phyloP scores from a whole-genome alignment of 2,888 invertebrate genomes.

The Sinhomidia bicolor region DNA sequence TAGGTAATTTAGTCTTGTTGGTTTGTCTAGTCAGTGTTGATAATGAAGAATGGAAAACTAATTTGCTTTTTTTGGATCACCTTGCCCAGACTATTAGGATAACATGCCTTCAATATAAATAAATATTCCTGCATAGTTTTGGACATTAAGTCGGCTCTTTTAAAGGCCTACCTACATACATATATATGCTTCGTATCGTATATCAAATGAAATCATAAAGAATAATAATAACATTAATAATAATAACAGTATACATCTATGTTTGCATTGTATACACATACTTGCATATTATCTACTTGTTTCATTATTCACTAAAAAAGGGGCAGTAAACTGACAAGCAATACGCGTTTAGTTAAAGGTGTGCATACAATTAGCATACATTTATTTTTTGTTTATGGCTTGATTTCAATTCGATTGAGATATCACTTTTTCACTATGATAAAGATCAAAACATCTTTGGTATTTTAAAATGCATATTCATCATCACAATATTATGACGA shows the following conservation, averaged over 20 bases:
- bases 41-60: slow-evolving; percentile 48
- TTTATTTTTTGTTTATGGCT: slow-evolving; percentile 30
- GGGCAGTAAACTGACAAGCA: neutral
- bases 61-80: slow-evolving; percentile 46
- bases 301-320: neutral
- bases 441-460: slow-evolving; percentile 33
- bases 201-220: too few species aligned
- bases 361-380: slow-evolving; percentile 60
- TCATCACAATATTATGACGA: neutral
- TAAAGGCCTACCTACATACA: neutral
- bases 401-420: slow-evolving; percentile 56
- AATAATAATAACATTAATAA: too few species aligned
- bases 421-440: slow-evolving; percentile 31
- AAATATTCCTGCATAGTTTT: too few species aligned
- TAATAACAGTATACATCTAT: too few species aligned
- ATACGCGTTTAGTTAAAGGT: slow-evolving; percentile 25
- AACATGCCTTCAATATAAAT: neutral
- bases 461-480: neutral
- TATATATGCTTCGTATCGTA: neutral
- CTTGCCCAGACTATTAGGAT: neutral
- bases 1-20: neutral
- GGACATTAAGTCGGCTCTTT: neutral
- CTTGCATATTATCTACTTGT: neutral
- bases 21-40: neutral
- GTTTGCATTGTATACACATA: too few species aligned